Evolutionary conservation across 2,113 vertebrate species (phyloP), one percentile per base, ranked within the genome.

Genomic region (Hyla sarda): DNA sequence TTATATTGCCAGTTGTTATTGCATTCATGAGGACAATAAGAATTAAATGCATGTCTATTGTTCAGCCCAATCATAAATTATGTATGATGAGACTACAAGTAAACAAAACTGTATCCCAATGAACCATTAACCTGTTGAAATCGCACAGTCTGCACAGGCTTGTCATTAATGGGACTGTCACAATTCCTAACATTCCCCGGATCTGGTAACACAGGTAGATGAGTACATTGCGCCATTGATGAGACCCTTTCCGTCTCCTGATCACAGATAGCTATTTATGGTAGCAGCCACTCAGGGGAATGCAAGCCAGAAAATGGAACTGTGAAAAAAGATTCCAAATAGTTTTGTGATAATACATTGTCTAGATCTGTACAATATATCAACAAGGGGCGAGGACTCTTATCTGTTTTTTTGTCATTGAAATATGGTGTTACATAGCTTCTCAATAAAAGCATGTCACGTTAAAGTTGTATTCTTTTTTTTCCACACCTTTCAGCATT

Each of bases 241-340:
- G 79, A 85, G 58, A 60, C 67, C 28, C 32, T 69, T 32, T 69
- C 58, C 56, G 30, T 60, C 75, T 78, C 60, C 41, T 79, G 75
- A 79, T 85, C 74, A 79, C 48, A 85, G 74, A 85, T 77, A 78
- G 72, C 75, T 78, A 50, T 78, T 85, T 85, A 77, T 71, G 73
- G 58, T 50, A 79, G 62, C 75, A 78, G 21, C 11, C 32, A 77
- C 74, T 65, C 74, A 79, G 32, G 56, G 60, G 60, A 85, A 65
- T 54, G n/a, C 8, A 37, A 73, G 30, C 7, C 45, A 41, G 41
- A 47, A 79, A 85, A 77, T 76, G 71, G 67, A 85, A 77, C 34
- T n/a, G 58, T 52, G 52, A 56, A n/a, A 77, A 73, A 56, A 19
- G 45, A 77, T 85, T 85, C 73, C 41, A 67, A 84, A 84, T 74